These are phyloP conservation scores for Gymnogyps californianus DNA, from an alignment of 2,113 vertebrate genomes.

Conservation along the genomic window DNA sequence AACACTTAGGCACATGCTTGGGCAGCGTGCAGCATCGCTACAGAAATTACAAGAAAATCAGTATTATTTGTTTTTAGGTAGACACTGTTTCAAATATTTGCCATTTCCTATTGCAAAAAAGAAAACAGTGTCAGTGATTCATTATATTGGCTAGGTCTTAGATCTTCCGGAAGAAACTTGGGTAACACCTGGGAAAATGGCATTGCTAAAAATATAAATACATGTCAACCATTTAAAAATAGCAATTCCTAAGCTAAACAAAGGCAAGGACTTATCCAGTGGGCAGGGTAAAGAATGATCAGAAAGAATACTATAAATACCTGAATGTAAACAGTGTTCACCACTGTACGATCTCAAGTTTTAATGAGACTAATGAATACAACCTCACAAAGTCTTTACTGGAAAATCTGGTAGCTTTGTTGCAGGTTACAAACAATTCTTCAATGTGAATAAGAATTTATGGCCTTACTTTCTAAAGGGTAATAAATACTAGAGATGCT, in stretches of 20 bases:
- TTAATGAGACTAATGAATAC: not conserved
- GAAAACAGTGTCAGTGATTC: not conserved
- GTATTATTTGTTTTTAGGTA: not conserved
- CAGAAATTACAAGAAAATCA: not conserved
- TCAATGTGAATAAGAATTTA: not conserved
- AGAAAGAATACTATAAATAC: not conserved
- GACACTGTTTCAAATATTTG: not conserved
- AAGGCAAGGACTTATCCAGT: not conserved
- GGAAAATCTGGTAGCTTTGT: not conserved
- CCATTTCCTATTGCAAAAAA: not conserved
- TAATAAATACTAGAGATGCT: constrained; percentile 4
- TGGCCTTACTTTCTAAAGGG: not conserved
- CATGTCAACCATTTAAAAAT: not conserved
- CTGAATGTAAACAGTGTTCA: not conserved
- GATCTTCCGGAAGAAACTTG: not conserved
- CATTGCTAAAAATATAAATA: not conserved
- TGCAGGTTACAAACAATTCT: not conserved
- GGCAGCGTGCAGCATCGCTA: accelerated
- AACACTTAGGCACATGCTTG: not conserved
- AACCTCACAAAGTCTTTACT: not conserved
- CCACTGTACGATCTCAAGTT: not conserved
- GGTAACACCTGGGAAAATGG: not conserved
- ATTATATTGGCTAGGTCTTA: not conserved
- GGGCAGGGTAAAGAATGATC: not conserved
- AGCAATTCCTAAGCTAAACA: not conserved